Conservation (phyloP, 1,140 invertebrate genomes). For the Cyclargus thomasi region DNA sequence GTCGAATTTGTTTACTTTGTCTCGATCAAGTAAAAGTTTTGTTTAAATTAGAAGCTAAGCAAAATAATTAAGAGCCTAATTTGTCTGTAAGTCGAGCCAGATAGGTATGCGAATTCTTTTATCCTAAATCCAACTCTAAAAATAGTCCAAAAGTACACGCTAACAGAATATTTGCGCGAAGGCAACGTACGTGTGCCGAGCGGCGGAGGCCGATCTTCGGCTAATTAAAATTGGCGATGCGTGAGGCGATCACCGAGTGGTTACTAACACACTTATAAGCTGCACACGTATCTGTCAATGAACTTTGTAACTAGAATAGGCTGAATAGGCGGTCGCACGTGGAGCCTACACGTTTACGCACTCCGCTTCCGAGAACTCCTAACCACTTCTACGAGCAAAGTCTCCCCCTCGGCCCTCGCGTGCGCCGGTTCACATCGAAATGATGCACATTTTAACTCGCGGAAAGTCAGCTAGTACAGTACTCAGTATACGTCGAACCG, state of each 20-base stretch:
- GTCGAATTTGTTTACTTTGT: too few relatives aligned
- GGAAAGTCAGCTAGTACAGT: conserved; percentile 8
- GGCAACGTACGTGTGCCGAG: conserved; percentile 46
- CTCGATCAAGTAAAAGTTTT: too few relatives aligned
- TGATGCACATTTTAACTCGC: conserved; percentile 19
- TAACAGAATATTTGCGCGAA: conserved; percentile 41
- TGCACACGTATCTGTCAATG: conserved; percentile 72
- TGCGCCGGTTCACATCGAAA: not conserved
- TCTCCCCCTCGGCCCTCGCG: not conserved
- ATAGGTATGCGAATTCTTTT: not conserved
- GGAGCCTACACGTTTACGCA: conserved; percentile 27
- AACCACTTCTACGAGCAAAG: not conserved
- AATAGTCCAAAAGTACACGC: conserved; percentile 27
- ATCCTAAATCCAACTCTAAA: not conserved
- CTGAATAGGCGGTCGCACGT: conserved; percentile 46
- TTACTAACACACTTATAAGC: conserved; percentile 67
- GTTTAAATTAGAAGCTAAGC: too few relatives aligned
- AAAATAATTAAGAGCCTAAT: too few relatives aligned
- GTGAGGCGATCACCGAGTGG: conserved; percentile 60
- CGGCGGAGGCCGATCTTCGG: conserved; percentile 55
- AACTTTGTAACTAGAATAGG: conserved; percentile 56
- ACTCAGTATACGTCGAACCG: conserved; percentile 33
- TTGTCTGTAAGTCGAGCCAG: not conserved
- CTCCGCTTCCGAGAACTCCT: not conserved
- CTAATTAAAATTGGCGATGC: conserved; percentile 72